Evolutionary conservation across 2,797 vertebrate species (phyloP).

Genomic region (Antennarius maculatus): DNA sequence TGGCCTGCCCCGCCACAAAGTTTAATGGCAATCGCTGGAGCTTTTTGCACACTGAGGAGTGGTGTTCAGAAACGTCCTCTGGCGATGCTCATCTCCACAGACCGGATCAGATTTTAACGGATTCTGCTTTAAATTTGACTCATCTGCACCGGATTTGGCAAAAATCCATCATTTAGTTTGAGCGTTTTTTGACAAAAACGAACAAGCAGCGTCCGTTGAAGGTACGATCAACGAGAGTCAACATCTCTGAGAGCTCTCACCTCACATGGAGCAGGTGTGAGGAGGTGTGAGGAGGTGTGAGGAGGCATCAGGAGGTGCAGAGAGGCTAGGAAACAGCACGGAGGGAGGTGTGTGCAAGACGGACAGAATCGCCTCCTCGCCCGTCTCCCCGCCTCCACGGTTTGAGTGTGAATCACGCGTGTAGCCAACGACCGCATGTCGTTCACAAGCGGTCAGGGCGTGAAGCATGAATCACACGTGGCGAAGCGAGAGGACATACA

Average conservation of each 20-base stretch:
- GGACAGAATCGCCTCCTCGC: slow-evolving; percentile 54
- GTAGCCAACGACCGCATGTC: neutral
- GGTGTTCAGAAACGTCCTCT: too few species aligned
- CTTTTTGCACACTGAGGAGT: too few species aligned
- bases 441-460: slow-evolving; percentile 42
- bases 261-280: slow-evolving; percentile 64
- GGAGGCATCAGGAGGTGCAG: slow-evolving; percentile 53
- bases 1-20: too few species aligned
- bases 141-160: too few species aligned
- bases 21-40: too few species aligned
- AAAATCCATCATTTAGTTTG: neutral
- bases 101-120: too few species aligned
- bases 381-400: slow-evolving; percentile 16
- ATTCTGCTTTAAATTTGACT: too few species aligned
- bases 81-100: too few species aligned
- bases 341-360: slow-evolving; percentile 49
- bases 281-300: slow-evolving; percentile 59
- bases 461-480: slow-evolving; percentile 45
- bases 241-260: slow-evolving; percentile 56
- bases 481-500: slow-evolving; percentile 17
- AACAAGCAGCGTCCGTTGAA: slow-evolving; percentile 17
- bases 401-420: slow-evolving; percentile 51
- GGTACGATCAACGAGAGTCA: slow-evolving; percentile 20
- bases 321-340: slow-evolving; percentile 49
- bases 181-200: neutral